phyloP scores from a whole-genome alignment of 2,797 vertebrate species.

The Manis javanica region DNA sequence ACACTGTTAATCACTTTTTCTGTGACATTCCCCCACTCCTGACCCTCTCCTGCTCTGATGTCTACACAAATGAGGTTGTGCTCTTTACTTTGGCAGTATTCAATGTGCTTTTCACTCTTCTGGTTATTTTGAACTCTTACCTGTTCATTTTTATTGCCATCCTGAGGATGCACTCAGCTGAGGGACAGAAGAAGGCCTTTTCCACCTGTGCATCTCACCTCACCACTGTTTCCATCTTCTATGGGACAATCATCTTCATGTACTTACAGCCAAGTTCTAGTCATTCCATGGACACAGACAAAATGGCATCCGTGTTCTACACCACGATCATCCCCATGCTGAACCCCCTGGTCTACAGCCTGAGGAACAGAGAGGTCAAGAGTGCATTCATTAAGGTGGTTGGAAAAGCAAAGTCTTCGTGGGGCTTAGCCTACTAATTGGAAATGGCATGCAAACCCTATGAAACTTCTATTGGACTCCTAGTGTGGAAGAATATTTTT shows the following conservation, averaged over 20 bases:
- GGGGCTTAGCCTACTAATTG: neutral
- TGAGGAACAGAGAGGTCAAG: constrained; percentile 71
- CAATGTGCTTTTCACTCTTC: neutral
- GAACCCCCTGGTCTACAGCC: constrained; percentile 72
- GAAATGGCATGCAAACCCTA: neutral
- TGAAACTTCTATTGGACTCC: neutral
- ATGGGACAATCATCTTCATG: constrained; percentile 42
- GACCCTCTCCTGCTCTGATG: constrained; percentile 71
- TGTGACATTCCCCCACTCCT: constrained; percentile 72
- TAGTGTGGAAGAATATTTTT: neutral
- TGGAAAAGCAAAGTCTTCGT: constrained; percentile 12
- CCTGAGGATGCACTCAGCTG: constrained; percentile 31
- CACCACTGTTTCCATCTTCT: constrained; percentile 66
- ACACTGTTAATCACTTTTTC: constrained; percentile 73
- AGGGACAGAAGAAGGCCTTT: constrained; percentile 61
- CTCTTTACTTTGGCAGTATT: neutral
- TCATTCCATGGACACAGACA: constrained; percentile 72
- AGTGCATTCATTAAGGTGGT: constrained; percentile 33
- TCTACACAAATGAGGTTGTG: constrained; percentile 50
- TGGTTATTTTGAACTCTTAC: constrained; percentile 64
- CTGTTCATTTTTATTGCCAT: constrained; percentile 64
- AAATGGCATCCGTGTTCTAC: constrained; percentile 70
- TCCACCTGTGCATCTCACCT: constrained; percentile 69
- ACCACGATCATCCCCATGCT: constrained; percentile 71
- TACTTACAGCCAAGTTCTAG: constrained; percentile 68